A percentile compares a stretch with the other conserved stretches of the same genome.
These are phyloP conservation scores for Halichondria panicea DNA, from an alignment of 37 sponge, comb jelly and placozoan species.

Conservation along the genomic window DNA sequence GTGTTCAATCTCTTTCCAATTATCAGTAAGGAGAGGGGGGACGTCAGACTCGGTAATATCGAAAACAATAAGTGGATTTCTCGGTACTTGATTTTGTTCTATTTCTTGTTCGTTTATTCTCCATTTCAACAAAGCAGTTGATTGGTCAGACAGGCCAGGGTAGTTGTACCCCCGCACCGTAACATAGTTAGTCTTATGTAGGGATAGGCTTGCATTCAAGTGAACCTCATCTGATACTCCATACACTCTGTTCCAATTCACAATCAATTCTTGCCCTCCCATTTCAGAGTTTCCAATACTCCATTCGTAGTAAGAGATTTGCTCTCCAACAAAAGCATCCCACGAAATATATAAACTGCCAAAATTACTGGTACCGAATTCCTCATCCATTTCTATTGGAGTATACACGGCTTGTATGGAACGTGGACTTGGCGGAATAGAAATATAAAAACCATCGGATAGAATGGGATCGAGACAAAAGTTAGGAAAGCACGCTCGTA, in stretches of 20 bases:
- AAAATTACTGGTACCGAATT: conserved; percentile 23
- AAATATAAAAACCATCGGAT: conserved; percentile 52
- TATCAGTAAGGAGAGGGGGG: neutral
- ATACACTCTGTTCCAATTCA: conserved; percentile 31
- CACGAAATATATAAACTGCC: conserved; percentile 37
- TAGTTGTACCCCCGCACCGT: conserved; percentile 32
- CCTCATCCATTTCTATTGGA: conserved; percentile 15
- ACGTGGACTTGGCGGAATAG: conserved; percentile 19
- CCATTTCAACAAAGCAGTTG: conserved; percentile 3
- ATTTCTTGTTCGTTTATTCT: neutral
- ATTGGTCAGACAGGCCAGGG: conserved; percentile 16
- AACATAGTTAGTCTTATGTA: conserved; percentile 8
- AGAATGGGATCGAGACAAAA: conserved; percentile 58
- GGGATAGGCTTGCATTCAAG: conserved; percentile 25
- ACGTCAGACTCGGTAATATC: conserved; percentile 31
- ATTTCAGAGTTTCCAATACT: conserved; percentile 5
- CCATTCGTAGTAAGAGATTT: conserved; percentile 52
- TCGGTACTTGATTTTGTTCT: neutral
- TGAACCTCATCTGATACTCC: neutral
- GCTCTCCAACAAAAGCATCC: conserved; percentile 13
- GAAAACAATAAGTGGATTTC: conserved; percentile 20
- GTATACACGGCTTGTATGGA: conserved; percentile 32
- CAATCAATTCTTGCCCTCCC: conserved; percentile 21
- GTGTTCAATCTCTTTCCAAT: conserved; percentile 38
- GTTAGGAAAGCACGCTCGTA: conserved; percentile 38